Conservation (phyloP, 2,797 vertebrate species). For the Borostomias antarcticus region DNA sequence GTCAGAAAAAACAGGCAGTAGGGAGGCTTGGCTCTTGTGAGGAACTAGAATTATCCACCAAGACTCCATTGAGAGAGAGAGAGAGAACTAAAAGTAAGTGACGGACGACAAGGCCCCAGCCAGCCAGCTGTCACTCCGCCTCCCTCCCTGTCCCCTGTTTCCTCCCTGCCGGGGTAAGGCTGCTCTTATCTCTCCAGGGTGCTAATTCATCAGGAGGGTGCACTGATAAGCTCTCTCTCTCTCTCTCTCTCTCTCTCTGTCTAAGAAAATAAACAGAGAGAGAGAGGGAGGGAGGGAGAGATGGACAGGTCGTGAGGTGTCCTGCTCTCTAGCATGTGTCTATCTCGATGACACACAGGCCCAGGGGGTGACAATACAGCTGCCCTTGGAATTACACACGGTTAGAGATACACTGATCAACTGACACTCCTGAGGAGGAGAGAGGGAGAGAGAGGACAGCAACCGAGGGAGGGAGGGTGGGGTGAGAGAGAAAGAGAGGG, state of each 20-base stretch:
- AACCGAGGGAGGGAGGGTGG: constrained; percentile 30
- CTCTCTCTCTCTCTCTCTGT: constrained; percentile 14
- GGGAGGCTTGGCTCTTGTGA: background rate
- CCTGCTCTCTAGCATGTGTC: constrained; percentile 70
- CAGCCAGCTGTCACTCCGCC: constrained; percentile 72
- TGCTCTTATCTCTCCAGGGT: constrained; percentile 87
- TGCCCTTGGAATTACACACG: constrained; percentile 78
- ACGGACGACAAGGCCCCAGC: constrained; percentile 73
- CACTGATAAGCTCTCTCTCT: constrained; percentile 77
- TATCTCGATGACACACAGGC: constrained; percentile 55
- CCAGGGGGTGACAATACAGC: constrained; percentile 64
- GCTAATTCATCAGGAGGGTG: constrained; percentile 88
- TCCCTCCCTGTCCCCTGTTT: background rate
- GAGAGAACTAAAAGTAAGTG: constrained; percentile 67
- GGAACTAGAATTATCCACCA: background rate
- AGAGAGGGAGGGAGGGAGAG: constrained; percentile 45
- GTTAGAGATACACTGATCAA: constrained; percentile 78
- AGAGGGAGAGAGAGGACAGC: constrained; percentile 22
- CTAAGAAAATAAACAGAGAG: background rate
- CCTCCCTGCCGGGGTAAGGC: constrained; percentile 59
- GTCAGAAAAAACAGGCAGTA: constrained; percentile 46
- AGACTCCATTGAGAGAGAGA: background rate
- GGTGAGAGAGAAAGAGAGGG: background rate
- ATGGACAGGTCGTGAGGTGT: constrained; percentile 78
- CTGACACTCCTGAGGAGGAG: constrained; percentile 57